A percentile compares a stretch with the other conserved stretches of the same genome.
Evolutionary conservation across 1,140 invertebrate genomes (phyloP).

Genomic region (Drosophila serrata): DNA sequence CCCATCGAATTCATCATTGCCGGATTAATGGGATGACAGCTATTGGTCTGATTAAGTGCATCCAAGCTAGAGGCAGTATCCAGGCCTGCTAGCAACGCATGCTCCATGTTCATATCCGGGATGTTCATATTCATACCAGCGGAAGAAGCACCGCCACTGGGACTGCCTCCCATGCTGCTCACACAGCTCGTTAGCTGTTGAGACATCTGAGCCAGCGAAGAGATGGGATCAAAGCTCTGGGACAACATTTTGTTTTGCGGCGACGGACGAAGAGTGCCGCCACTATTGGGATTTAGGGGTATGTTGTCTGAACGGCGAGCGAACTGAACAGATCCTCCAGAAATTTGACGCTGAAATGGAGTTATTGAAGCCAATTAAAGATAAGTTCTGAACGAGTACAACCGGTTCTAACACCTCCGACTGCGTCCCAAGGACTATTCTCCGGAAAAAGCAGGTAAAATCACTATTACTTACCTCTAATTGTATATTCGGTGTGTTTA

Average conservation of each 20-base stretch:
- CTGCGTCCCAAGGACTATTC: background rate
- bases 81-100: slow-evolving; percentile 76
- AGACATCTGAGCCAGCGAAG: slow-evolving; percentile 97
- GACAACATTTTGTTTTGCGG: slow-evolving; percentile 86
- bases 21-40: slow-evolving; percentile 64
- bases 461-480: slow-evolving; percentile 51
- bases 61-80: slow-evolving; percentile 71
- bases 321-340: slow-evolving; percentile 69
- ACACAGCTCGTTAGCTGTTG: slow-evolving; percentile 94
- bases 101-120: slow-evolving; percentile 82
- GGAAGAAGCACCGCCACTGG: slow-evolving; percentile 85
- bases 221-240: slow-evolving; percentile 95
- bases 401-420: background rate
- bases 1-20: slow-evolving; percentile 68
- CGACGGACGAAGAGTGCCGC: slow-evolving; percentile 86
- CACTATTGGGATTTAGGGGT: slow-evolving; percentile 92
- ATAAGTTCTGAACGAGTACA: background rate
- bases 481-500: slow-evolving; percentile 45
- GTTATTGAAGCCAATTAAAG: background rate
- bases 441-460: background rate
- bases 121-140: slow-evolving; percentile 82
- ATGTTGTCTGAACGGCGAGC: slow-evolving; percentile 90
- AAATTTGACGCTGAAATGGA: slow-evolving; percentile 62
- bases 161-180: slow-evolving; percentile 86
- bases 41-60: slow-evolving; percentile 55